These are phyloP conservation scores for Hassar affinis DNA, from an alignment of 2,113 vertebrate species.

Conservation along the genomic window DNA sequence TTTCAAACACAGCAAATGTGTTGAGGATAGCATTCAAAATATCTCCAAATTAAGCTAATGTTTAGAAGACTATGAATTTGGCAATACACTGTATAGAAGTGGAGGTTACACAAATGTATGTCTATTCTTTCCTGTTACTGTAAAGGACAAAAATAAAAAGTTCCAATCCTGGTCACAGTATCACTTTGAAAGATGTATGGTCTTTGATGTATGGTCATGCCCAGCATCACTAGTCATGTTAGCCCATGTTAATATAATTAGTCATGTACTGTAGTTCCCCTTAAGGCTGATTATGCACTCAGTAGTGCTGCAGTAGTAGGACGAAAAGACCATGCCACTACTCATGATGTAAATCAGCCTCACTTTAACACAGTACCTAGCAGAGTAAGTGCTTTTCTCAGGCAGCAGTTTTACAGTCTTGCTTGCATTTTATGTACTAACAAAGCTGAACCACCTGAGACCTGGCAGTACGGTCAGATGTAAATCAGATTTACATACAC, in stretches of 20 bases:
- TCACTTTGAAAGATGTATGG: neutral
- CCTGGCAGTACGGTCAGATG: neutral
- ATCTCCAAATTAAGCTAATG: neutral
- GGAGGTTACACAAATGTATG: neutral
- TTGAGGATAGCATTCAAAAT: neutral
- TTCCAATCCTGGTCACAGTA: neutral
- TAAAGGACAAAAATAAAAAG: constrained; percentile 7
- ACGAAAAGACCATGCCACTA: constrained; percentile 13
- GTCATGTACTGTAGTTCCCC: neutral
- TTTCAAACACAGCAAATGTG: too few relatives aligned
- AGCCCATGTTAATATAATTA: neutral
- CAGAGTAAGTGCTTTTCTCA: neutral
- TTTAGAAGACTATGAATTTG: neutral
- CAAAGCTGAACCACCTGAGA: constrained; percentile 35
- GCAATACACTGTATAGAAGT: neutral
- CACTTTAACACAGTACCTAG: neutral
- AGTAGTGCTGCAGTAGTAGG: neutral
- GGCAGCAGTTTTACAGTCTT: neutral
- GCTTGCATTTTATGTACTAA: constrained; percentile 1
- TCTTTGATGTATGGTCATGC: neutral
- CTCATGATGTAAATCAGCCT: neutral
- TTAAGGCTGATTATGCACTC: constrained; percentile 1
- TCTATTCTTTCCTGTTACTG: neutral
- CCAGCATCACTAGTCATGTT: neutral
- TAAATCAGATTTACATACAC: neutral